Conservation (phyloP, 2,888 invertebrate species). For the Pandemis corylana region DNA sequence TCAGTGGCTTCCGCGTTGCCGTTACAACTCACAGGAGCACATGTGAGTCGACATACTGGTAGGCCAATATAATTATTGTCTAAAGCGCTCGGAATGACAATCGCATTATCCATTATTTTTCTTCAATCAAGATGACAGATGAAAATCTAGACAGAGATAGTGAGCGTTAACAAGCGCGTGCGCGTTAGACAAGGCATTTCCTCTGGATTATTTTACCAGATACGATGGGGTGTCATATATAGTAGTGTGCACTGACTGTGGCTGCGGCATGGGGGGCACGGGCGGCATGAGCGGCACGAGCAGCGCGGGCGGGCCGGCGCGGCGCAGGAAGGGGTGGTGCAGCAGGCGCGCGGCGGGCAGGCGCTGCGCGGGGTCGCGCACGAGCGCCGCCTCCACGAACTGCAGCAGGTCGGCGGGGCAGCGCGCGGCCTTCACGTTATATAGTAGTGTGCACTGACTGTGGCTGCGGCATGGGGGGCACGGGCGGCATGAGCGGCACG, state of each 20-base stretch:
- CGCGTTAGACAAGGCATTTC: no score
- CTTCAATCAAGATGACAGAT: no score
- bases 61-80: no score
- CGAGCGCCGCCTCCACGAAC: constrained; percentile 86
- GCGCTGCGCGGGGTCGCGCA: constrained; percentile 91
- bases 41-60: no score
- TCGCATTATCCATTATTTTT: no score
- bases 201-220: no score
- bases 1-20: no score
- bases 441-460: constrained; percentile 86
- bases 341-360: constrained; percentile 90
- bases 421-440: constrained; percentile 69
- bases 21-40: no score
- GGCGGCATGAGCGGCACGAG: constrained; percentile 96
- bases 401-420: constrained; percentile 88
- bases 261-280: constrained; percentile 96
- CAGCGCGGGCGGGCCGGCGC: constrained; percentile 93
- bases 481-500: constrained; percentile 95
- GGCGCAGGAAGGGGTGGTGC: constrained; percentile 93
- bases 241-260: constrained; percentile 87
- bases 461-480: constrained; percentile 96
- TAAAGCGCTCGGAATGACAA: no score
- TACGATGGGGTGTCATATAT: no score
- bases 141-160: no score
- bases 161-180: no score